phyloP scores from a whole-genome alignment of 2,888 invertebrate genomes.

The Orthonychiurus folsomi region DNA sequence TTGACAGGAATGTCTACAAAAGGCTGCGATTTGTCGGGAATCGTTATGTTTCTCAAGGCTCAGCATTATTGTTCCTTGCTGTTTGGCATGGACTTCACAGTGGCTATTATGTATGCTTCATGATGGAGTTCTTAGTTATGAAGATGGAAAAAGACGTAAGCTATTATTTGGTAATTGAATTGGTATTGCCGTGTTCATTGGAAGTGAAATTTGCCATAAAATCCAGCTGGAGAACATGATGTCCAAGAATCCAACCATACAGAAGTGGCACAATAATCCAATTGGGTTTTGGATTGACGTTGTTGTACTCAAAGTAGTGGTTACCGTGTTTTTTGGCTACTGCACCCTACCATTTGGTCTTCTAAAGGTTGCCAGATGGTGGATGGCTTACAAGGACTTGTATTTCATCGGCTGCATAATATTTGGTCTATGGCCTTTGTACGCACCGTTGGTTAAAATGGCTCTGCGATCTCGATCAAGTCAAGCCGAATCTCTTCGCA shows the following conservation, averaged over 20 bases:
- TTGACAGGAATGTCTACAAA: slow-evolving; percentile 72
- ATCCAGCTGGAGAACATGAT: slow-evolving; percentile 53
- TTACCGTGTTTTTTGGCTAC: slow-evolving; percentile 75
- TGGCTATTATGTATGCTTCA: slow-evolving; percentile 88
- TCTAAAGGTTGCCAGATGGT: slow-evolving; percentile 61
- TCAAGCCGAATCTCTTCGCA: neutral
- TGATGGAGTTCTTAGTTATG: slow-evolving; percentile 81
- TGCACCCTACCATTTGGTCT: slow-evolving; percentile 65
- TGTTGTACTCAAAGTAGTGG: slow-evolving; percentile 59
- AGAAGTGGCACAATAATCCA: slow-evolving; percentile 45
- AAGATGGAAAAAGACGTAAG: slow-evolving; percentile 73
- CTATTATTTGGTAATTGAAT: neutral
- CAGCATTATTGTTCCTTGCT: slow-evolving; percentile 77
- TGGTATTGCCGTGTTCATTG: neutral
- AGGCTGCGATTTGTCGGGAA: slow-evolving; percentile 82
- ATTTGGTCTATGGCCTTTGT: slow-evolving; percentile 57
- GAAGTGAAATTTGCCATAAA: neutral
- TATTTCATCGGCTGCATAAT: slow-evolving; percentile 62
- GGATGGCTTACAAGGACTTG: slow-evolving; percentile 54
- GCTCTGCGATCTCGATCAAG: slow-evolving; percentile 23
- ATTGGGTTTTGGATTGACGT: slow-evolving; percentile 37
- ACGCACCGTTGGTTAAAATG: slow-evolving; percentile 45
- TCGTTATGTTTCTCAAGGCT: slow-evolving; percentile 65
- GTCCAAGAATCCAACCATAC: slow-evolving; percentile 47
- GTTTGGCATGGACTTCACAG: slow-evolving; percentile 93